phyloP scores from a whole-genome alignment of 2,797 vertebrate species.

The Enteromius afrohamiltoni region DNA sequence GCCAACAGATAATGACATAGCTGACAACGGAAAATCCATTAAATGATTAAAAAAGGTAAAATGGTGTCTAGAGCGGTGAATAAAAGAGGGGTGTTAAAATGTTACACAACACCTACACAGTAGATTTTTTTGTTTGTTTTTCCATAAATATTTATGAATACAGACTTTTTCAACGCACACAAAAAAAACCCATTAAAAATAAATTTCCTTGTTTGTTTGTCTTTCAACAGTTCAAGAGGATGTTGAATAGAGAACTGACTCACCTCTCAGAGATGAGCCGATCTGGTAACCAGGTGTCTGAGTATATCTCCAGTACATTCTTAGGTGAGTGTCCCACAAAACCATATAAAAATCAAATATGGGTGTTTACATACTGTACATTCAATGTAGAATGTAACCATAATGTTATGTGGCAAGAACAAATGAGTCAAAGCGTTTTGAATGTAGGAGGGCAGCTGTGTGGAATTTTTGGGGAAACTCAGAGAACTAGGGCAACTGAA shows the following conservation, averaged over 20 bases:
- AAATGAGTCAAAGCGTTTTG: not conserved
- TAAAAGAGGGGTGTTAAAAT: not conserved
- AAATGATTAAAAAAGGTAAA: not conserved
- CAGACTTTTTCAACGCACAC: not conserved
- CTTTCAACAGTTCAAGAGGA: conserved; percentile 93
- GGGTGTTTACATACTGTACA: not conserved
- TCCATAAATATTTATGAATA: not conserved
- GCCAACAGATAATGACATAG: conserved; percentile 5
- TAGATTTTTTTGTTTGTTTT: not conserved
- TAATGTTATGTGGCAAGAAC: not conserved
- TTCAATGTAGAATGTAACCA: not conserved
- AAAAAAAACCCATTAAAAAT: not conserved
- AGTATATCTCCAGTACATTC: conserved; percentile 98
- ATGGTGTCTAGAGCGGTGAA: not conserved
- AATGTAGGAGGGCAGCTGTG: not conserved
- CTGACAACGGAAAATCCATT: conserved; percentile 17
- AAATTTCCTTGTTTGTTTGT: not conserved
- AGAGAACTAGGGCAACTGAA: conserved; percentile 1
- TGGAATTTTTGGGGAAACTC: not conserved
- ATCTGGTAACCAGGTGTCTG: conserved; percentile 98
- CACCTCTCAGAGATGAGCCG: conserved; percentile 99
- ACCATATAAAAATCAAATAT: not conserved
- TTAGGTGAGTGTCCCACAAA: conserved; percentile 84
- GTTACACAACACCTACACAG: conserved; percentile 2
- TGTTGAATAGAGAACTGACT: conserved; percentile 96